A percentile compares a stretch with the other conserved stretches of the same genome.
phyloP scores from a whole-genome alignment of 2,888 invertebrate species.

The Synergus itoensis region DNA sequence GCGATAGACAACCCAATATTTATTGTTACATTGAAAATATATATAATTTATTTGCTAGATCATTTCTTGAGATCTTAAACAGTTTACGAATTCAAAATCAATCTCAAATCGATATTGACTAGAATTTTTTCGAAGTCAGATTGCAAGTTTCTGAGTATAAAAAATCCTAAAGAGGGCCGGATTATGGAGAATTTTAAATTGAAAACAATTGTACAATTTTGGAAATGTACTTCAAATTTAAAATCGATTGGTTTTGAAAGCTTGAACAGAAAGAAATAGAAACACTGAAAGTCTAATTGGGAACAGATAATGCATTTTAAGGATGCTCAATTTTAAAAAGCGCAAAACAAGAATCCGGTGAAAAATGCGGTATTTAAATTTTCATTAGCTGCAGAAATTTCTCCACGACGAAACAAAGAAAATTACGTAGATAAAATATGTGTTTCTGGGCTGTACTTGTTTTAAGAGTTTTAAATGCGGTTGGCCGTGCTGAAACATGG shows the following conservation, averaged over 20 bases:
- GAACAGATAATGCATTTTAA: constrained; percentile 58
- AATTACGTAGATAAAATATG: no score
- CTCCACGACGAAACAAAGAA: no score
- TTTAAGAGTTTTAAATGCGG: neutral
- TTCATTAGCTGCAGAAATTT: neutral
- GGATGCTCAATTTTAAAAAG: constrained; percentile 44
- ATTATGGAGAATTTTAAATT: no score
- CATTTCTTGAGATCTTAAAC: neutral
- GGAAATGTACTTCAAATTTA: no score
- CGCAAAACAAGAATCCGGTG: constrained; percentile 45
- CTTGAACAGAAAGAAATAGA: neutral
- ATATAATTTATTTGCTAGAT: no score
- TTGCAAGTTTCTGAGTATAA: neutral
- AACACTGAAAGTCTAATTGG: constrained; percentile 61
- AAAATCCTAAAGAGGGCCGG: neutral
- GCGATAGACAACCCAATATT: neutral
- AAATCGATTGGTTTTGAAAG: no score
- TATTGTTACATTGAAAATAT: neutral
- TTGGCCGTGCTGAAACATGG: constrained; percentile 60
- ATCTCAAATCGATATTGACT: no score
- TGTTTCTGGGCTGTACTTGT: neutral
- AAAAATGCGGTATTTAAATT: neutral
- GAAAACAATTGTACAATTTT: no score
- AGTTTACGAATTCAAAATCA: no score
- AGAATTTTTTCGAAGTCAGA: neutral